Evolutionary conservation across 64 coral and sea anemone genomes (phyloP).

Genomic region (Pocillopora verrucosa): DNA sequence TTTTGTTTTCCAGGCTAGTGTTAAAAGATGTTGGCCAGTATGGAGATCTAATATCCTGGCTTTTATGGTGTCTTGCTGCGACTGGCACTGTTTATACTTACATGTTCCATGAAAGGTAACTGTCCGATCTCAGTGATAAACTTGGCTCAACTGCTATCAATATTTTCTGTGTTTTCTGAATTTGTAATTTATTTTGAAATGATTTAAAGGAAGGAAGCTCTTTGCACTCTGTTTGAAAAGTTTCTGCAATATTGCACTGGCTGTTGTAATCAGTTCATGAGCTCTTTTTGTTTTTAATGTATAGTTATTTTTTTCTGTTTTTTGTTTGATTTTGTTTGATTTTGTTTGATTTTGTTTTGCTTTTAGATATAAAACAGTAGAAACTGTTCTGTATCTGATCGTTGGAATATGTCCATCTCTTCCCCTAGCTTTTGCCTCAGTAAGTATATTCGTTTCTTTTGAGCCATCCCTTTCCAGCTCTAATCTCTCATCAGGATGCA

Average conservation of each 20-base stretch:
- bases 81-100: slow-evolving; percentile 85
- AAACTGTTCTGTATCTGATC: slow-evolving; percentile 88
- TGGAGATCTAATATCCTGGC: slow-evolving; percentile 75
- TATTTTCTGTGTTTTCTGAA: neutral
- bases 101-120: slow-evolving; percentile 93
- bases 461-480: too few relatives aligned
- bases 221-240: neutral
- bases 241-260: neutral
- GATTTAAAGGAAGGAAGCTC: too few relatives aligned
- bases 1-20: slow-evolving; percentile 62
- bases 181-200: neutral
- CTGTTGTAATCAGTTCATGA: too few relatives aligned
- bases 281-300: too few relatives aligned
- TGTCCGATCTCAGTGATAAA: neutral
- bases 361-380: slow-evolving; percentile 89
- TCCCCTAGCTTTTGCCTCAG: slow-evolving; percentile 61
- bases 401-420: slow-evolving; percentile 91
- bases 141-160: too few relatives aligned
- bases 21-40: slow-evolving; percentile 74
- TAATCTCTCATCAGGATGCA: too few relatives aligned
- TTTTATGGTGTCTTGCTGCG: slow-evolving; percentile 75
- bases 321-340: neutral
- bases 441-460: slow-evolving; percentile 47
- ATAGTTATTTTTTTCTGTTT: neutral
- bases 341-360: neutral